phyloP scores from a whole-genome alignment of 2,888 invertebrate genomes.

The Xanthorhoe designata region DNA sequence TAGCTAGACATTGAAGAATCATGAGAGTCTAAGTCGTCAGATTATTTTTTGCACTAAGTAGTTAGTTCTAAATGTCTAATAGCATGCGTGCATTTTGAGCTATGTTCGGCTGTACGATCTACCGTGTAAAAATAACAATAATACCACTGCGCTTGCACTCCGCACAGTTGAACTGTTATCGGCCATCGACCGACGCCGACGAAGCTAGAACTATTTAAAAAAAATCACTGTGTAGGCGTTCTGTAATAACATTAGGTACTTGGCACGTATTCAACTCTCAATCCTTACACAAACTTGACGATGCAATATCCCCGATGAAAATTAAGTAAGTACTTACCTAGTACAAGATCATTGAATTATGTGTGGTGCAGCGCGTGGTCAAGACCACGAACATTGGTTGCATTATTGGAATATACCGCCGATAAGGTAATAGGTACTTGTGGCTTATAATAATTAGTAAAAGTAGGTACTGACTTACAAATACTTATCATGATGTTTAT shows the following conservation, averaged over 20 bases:
- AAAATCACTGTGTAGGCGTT: conserved; percentile 44
- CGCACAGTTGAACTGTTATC: conserved; percentile 60
- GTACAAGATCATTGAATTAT: background rate
- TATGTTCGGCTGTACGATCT: background rate
- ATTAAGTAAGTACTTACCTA: conserved; percentile 39
- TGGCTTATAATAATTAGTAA: no score
- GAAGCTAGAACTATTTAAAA: conserved; percentile 51
- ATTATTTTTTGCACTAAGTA: no score
- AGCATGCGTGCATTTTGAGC: background rate
- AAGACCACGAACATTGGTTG: background rate
- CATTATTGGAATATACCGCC: background rate
- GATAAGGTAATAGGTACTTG: no score
- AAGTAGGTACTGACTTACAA: no score
- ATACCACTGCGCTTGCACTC: conserved; percentile 14
- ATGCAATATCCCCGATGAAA: conserved; percentile 60
- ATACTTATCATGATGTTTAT: no score
- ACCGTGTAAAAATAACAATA: conserved; percentile 26
- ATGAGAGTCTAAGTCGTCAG: no score
- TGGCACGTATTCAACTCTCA: conserved; percentile 64
- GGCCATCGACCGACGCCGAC: conserved; percentile 62
- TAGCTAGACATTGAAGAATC: no score
- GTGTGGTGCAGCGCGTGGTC: background rate
- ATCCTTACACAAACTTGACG: conserved; percentile 52
- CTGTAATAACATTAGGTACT: conserved; percentile 50
- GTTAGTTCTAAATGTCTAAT: background rate